Base-by-base conservation (phyloP, 2,797 vertebrate species). In the Syndactyla subalaris region DNA sequence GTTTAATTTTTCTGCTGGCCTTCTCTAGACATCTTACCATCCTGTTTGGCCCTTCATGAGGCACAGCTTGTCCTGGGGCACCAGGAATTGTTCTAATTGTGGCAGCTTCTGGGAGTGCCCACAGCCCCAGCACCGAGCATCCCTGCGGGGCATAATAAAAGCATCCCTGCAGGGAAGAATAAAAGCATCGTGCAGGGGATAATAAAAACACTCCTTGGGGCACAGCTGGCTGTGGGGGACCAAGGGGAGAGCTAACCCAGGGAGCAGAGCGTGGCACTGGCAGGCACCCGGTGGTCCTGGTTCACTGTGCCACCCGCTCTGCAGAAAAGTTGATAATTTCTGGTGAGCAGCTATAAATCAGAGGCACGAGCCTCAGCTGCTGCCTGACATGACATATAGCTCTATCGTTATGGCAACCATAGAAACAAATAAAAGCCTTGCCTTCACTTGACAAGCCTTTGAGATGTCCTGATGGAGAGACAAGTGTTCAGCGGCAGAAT, bases 361-460 rank as follows among this genome's bases (percentile, higher is more conserved):
- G 87, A 88, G 80, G 75, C 30, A 57, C 20, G 75, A 91, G 74
- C 85, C 96, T 97, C 93, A 97, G 97, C 96, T 87, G 96, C 82
- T 3, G 46, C 88, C 92, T 95, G 97, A 96, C 93, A 83, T 97
- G 98, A 98, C 98, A 97, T 97, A 96, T 91, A 96, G 96, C 96
- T 98, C 92, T 88, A 93, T 98, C 17, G 67, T 97, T 97, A 98
- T 97, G 96, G 97, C 96, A 98, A 98, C 97, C 95, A 85, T 1
- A 91, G 96, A 96, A 93, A 93, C 19, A 75, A 96, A 97, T 96
- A 98, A 97, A 98, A 97, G 95, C 91, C 21, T 93, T 70, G 75
- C 95, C 93, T 95, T 83, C 1, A 6, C 94, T 92, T 97, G 97
- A 96, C 97, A 96, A 95, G 96, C 91, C 92, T 96, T 95, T 91